A percentile compares a stretch with the other conserved stretches of the same genome.
These are phyloP conservation scores for Dioctria rufipes DNA, from an alignment of 2,888 invertebrate species.

Conservation along the genomic window DNA sequence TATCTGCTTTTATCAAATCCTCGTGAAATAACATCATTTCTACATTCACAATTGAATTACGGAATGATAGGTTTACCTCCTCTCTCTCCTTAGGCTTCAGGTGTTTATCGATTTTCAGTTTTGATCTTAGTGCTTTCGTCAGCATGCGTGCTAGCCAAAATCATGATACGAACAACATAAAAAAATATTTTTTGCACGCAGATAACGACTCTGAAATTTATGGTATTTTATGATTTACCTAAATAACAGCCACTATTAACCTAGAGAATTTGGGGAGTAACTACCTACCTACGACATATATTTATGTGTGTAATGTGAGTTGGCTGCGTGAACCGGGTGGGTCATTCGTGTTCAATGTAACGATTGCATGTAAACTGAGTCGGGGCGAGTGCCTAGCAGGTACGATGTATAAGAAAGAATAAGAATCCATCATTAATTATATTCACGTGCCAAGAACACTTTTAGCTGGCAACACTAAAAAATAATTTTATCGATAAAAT, in stretches of 20 bases:
- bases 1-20: too few species aligned
- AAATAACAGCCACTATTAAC: slow-evolving; percentile 19
- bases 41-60: slow-evolving; percentile 26
- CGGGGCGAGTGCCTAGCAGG: too few species aligned
- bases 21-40: not conserved
- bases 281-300: slow-evolving; percentile 17
- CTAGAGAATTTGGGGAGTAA: slow-evolving; percentile 17
- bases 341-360: too few species aligned
- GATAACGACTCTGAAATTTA: not conserved
- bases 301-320: slow-evolving; percentile 4
- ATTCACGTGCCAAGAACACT: slow-evolving; percentile 25
- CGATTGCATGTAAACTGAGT: too few species aligned
- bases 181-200: not conserved
- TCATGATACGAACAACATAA: slow-evolving; percentile 16
- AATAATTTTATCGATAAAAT: slow-evolving; percentile 49
- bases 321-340: not conserved
- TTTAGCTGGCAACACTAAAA: slow-evolving; percentile 28
- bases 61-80: slow-evolving; percentile 9
- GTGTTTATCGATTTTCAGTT: slow-evolving; percentile 19
- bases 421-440: slow-evolving; percentile 5
- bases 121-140: slow-evolving; percentile 7
- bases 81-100: not conserved
- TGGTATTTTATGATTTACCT: not conserved
- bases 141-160: slow-evolving; percentile 24
- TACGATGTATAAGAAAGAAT: too few species aligned